Percentiles rank a stretch among this genome's conserved stretches.
phyloP scores from a whole-genome alignment of 2,888 invertebrate genomes.

The Augochlorella aurata region DNA sequence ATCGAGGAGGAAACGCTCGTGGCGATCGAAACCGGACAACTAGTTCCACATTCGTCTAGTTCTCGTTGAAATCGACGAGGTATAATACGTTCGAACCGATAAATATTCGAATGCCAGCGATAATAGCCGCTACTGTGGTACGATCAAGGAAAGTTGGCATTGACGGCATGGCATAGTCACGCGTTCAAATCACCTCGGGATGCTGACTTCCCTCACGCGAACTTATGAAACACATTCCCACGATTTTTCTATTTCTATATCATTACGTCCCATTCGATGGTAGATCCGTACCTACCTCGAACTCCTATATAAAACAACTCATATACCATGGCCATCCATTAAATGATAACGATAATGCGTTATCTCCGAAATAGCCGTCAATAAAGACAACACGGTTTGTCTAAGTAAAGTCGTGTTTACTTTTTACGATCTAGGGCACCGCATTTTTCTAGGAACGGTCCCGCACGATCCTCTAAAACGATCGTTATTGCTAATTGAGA shows the following conservation, averaged over 20 bases:
- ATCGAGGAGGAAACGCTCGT: neutral
- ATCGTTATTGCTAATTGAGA: too few relatives aligned
- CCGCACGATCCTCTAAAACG: too few relatives aligned
- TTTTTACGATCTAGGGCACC: too few relatives aligned
- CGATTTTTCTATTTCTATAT: neutral
- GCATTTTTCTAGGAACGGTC: too few relatives aligned
- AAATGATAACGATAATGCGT: too few relatives aligned
- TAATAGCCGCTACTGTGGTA: neutral
- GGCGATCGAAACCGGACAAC: neutral
- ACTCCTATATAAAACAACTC: too few relatives aligned
- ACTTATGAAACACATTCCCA: conserved; percentile 1
- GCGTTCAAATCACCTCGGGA: neutral
- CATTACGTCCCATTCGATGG: too few relatives aligned
- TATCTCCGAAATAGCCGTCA: too few relatives aligned
- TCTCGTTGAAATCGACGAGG: neutral
- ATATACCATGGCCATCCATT: too few relatives aligned
- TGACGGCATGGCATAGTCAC: neutral
- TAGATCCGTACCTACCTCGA: too few relatives aligned
- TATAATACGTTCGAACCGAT: neutral
- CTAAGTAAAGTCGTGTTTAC: too few relatives aligned
- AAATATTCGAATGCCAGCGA: neutral
- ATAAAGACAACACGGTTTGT: too few relatives aligned
- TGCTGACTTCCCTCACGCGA: neutral
- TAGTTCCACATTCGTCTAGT: neutral
- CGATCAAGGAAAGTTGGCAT: neutral